Base-by-base conservation (phyloP, 2,888 invertebrate species). In the Eugnorisma glareosa region DNA sequence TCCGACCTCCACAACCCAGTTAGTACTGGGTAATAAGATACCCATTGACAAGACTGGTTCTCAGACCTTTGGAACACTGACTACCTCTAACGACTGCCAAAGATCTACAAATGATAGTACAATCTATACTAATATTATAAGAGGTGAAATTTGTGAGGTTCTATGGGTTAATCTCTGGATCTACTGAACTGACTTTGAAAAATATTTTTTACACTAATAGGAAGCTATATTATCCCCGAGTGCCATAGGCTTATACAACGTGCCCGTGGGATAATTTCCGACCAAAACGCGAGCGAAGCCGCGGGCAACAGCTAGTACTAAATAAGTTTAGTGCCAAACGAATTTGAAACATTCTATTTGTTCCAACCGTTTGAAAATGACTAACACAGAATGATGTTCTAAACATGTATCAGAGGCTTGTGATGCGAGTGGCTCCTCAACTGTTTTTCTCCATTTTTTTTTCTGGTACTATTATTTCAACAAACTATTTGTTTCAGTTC, bases 401-500 rank as follows among this genome's bases (percentile, higher is more conserved):
- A 24, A 48, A 24, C 45, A 48, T 24, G 18, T 48, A n/a, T 21
- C 7, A 24, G 24, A n/a, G 24, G 10, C 51, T 24, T 51, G 51
- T 51, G 51, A 4, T 51, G 10, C 24, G 10, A 24, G 10, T 24
- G 10, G 24, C 0, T n/a, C 5, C 2, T 1, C 2, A 0, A 13
- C 5, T 13, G 13, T 6, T 57, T 0, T 24, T 13, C 35, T 37
- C 24, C 35, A 37, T n/a, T 37, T 37, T 40, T 37, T 63, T 13
- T 24, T 24, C 1, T 13, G 3, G 21, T 48, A 37, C 10, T 18
- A 1, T 74, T 37, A 61, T 51, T 67, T 63, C 5, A 71, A 3
- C 0, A n/a, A 68, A 43, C 0, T 59, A 10, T 59, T 87, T 91
- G 77, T 97, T 97, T 57, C 93, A 98, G 98, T 98, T 97, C 91